Evolutionary conservation across 1,140 invertebrate species (phyloP), one percentile per base, ranked within the genome.

Genomic region (Armadillidium nasatum): DNA sequence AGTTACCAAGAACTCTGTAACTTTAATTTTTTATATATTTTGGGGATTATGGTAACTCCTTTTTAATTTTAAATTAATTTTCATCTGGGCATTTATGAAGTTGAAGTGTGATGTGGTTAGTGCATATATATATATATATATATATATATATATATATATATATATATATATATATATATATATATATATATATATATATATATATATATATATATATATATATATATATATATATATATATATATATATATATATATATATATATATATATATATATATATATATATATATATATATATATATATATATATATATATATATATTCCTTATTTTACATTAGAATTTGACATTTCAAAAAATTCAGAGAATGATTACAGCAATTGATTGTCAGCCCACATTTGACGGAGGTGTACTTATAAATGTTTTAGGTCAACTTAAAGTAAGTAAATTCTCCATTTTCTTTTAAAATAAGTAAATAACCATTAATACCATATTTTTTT

Each of bases 371-470:
- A 92, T 97, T 84, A 96, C 95, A 74, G 90, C 93, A n/a, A 90
- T 96, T 68, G 95, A 97, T 85, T 94, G 92, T 76, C 95, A 97
- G 86, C 95, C 95, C 60, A 97, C 94, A 89, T 95, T 94, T 83
- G 95, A 97, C 87, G 95, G 95, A 67, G 94, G 95, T 76, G 91
- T 97, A 78, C 85, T 97, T 84, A 94, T 97, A 80, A 94, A 93
- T 88, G 95, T 97, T 50, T 87, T 97, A 78, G 95, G 95, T 82
- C 91, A 94, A 87, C 87, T 97, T 83, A 92, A 97, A 91, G 94
- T 96, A 88, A 77, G 81, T 19, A 15, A n/a, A n/a, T n/a, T n/a
- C n/a, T 33, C 6, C 33, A 33, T 33, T 33, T 33, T 1, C 33
- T 33, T 33, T 33, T 3, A 33, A 33, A 33, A n/a, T n/a, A n/a